phyloP scores from a whole-genome alignment of 1,140 invertebrate species.

The Proctacanthus coquilletti region DNA sequence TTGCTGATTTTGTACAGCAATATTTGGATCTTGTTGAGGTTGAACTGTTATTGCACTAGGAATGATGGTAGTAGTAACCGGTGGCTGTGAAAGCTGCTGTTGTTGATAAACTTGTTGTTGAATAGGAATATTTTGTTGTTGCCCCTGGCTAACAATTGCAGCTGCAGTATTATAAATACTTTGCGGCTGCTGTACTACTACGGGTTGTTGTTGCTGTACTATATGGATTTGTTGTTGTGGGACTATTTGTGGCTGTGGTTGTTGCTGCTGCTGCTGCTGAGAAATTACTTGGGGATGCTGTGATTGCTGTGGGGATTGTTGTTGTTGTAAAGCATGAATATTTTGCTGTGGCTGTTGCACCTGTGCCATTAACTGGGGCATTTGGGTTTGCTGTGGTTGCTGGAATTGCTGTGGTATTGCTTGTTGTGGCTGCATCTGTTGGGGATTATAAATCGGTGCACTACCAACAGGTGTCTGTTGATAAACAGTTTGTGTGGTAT shows the following conservation, averaged over 20 bases:
- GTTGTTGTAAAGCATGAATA: conserved; percentile 18
- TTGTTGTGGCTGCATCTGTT: conserved; percentile 18
- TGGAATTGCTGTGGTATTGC: conserved; percentile 32
- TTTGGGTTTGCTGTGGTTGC: conserved; percentile 6
- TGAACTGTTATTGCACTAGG: conserved; percentile 11
- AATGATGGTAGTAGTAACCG: conserved; percentile 3
- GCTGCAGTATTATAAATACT: conserved; percentile 4
- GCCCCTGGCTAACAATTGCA: background rate
- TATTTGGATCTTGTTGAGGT: conserved; percentile 11
- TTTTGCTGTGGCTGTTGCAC: conserved; percentile 35
- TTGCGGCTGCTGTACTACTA: conserved; percentile 8
- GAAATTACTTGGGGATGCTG: conserved; percentile 10
- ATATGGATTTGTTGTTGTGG: conserved; percentile 4
- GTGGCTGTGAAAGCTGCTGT: conserved; percentile 13
- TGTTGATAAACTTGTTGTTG: conserved; percentile 24
- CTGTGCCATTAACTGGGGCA: conserved; percentile 16
- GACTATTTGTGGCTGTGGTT: conserved; percentile 1
- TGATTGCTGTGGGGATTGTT: conserved; percentile 14
- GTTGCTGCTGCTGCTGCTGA: conserved; percentile 10
- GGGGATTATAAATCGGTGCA: conserved; percentile 9
- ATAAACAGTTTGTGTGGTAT: conserved; percentile 9
- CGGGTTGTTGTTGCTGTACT: conserved; percentile 6
- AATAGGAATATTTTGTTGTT: conserved; percentile 8
- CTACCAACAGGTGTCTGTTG: conserved; percentile 5
- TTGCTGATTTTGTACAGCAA: conserved; percentile 5